Evolutionary conservation across 2,888 invertebrate genomes (phyloP), one percentile per base, ranked within the genome.

Genomic region (Chaitophorus viminalis): DNA sequence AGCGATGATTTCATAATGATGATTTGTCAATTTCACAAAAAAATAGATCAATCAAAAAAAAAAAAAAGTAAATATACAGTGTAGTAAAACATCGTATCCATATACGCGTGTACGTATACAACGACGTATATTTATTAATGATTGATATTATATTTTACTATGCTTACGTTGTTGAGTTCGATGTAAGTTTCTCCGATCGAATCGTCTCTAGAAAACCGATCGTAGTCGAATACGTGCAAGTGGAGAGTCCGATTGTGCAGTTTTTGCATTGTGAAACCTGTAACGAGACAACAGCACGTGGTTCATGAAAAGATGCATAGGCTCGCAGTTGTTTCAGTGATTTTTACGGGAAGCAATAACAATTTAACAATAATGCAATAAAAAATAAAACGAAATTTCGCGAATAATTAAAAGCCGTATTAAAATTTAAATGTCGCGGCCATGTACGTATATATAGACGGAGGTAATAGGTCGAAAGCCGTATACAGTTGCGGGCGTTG

Each of bases 131-230:
- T 14, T 14, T 46, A 14, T 0, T 46, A 14, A 46, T 14, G 46
- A 14, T 11, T 1, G 46, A 46, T 46, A 11, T 46, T 46, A 11
- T 8, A 52, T 91, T 93, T 93, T 46, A 11, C 14, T 46, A 11
- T 8, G 68, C 91, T 93, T 93, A 96, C 97, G 95, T 97, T 97
- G 91, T 97, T 97, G 14, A 98, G 93, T 11, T 97, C 97, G 90
- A 97, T 92, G 92, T 97, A 97, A 90, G 97, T 96, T 92, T 98
- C 97, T 6, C 97, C 97, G 91, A 98, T 98, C 79, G 97, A 97
- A 91, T 98, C 97, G 91, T 98, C 97, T 90, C 97, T 93, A 79
- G 97, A 97, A 92, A 98, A 98, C 90, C 97, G 94, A 92, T 98
- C 97, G 92, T 97, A 97, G 92, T 98, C 97, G 92, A 97, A 97